Evolutionary conservation across 23 tunicate species (phyloP).

Genomic region (Styela clava): DNA sequence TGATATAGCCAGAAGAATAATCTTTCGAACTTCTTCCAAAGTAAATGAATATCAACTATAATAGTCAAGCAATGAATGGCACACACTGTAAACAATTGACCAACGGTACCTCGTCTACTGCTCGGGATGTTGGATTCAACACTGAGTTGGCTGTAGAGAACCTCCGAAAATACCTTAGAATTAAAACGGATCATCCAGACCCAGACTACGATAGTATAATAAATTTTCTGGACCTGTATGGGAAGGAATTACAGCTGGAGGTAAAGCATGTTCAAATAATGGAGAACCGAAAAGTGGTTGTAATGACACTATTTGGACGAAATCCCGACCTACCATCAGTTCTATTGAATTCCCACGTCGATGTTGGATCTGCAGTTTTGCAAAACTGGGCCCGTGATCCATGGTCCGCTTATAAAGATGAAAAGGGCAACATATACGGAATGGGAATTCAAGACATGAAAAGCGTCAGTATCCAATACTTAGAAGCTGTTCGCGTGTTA

Average conservation of each 20-base stretch:
- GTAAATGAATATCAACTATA: too few species aligned
- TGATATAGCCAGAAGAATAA: too few species aligned
- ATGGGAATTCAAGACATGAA: slow-evolving; percentile 99
- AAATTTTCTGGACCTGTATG: slow-evolving; percentile 60
- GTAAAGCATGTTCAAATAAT: background rate
- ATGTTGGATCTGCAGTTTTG: slow-evolving; percentile 97
- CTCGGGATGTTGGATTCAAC: too few species aligned
- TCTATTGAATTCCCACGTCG: slow-evolving; percentile 88
- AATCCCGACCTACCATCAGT: slow-evolving; percentile 78
- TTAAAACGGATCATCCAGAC: slow-evolving; percentile 85
- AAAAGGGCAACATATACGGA: slow-evolving; percentile 89
- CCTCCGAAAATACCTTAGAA: slow-evolving; percentile 80
- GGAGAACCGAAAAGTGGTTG: slow-evolving; percentile 19
- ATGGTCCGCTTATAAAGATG: slow-evolving; percentile 81
- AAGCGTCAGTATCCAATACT: slow-evolving; percentile 92
- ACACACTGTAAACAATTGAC: too few species aligned
- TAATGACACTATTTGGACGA: slow-evolving; percentile 76
- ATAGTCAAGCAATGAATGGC: too few species aligned
- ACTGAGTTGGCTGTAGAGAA: slow-evolving; percentile 47
- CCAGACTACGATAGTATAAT: slow-evolving; percentile 85
- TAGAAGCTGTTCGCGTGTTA: slow-evolving; percentile 86
- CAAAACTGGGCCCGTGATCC: slow-evolving; percentile 93
- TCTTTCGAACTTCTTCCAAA: too few species aligned
- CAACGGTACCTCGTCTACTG: too few species aligned
- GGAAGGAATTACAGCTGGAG: slow-evolving; percentile 45